phyloP scores from a whole-genome alignment of 2,888 invertebrate genomes.

The Andrena praecox region DNA sequence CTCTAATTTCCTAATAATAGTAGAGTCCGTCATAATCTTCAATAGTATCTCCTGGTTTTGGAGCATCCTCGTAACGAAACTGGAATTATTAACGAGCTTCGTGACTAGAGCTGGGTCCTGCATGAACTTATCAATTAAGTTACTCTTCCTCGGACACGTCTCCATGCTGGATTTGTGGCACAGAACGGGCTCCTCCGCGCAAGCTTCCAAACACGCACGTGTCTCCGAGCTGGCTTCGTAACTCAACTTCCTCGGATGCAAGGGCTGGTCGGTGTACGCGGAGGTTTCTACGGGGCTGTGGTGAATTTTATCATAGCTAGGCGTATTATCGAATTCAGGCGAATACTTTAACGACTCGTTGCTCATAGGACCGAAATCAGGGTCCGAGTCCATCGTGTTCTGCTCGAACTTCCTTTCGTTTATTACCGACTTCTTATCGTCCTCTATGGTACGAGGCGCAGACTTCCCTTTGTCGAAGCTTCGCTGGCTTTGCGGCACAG shows the following conservation, averaged over 20 bases:
- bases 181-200: slow-evolving; percentile 56
- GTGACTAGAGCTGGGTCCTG: slow-evolving; percentile 73
- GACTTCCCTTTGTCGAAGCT: slow-evolving; percentile 43
- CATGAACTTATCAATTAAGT: slow-evolving; percentile 64
- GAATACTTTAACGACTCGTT: slow-evolving; percentile 48
- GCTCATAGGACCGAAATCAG: slow-evolving; percentile 43
- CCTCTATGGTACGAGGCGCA: slow-evolving; percentile 8
- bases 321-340: slow-evolving; percentile 42
- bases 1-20: slow-evolving; percentile 71
- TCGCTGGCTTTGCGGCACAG: slow-evolving; percentile 17
- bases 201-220: slow-evolving; percentile 25
- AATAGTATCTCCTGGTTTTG: slow-evolving; percentile 75
- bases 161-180: slow-evolving; percentile 71
- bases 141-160: slow-evolving; percentile 62
- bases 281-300: slow-evolving; percentile 41
- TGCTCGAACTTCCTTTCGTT: slow-evolving; percentile 53
- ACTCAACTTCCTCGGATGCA: slow-evolving; percentile 25
- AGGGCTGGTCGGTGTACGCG: slow-evolving; percentile 2
- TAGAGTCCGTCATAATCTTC: slow-evolving; percentile 77
- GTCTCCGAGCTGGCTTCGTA: slow-evolving; percentile 4
- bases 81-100: slow-evolving; percentile 77
- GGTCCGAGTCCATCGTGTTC: slow-evolving; percentile 36
- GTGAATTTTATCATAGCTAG: slow-evolving; percentile 53
- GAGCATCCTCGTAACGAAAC: slow-evolving; percentile 77
- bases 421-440: slow-evolving; percentile 27